A percentile compares a stretch with the other conserved stretches of the same genome.
phyloP scores from a whole-genome alignment of 2,797 vertebrate species.

The Manis crassicaudata region DNA sequence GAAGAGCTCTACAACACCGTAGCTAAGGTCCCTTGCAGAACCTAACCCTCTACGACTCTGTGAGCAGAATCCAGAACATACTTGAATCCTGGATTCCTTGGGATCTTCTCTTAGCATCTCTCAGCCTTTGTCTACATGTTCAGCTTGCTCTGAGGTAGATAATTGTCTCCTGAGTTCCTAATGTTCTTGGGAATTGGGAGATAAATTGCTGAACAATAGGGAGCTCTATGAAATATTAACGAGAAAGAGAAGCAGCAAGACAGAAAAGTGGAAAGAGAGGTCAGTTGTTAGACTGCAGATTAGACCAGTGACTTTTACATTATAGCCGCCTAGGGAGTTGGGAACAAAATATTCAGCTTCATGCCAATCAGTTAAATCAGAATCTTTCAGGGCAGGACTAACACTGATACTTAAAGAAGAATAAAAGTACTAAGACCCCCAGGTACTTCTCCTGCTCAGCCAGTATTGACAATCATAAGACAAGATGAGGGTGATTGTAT shows the following conservation, averaged over 20 bases:
- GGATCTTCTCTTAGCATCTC: neutral
- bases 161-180: neutral
- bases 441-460: neutral
- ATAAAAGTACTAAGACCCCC: neutral
- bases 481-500: neutral
- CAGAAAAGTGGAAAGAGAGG: neutral
- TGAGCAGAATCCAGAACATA: neutral
- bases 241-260: slow-evolving; percentile 18
- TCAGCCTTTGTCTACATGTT: neutral
- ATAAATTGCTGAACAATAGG: neutral
- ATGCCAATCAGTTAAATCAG: neutral
- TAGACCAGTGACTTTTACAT: neutral
- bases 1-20: neutral
- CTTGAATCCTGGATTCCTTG: neutral
- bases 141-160: neutral
- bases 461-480: neutral
- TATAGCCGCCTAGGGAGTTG: neutral
- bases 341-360: neutral
- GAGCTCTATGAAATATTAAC: neutral
- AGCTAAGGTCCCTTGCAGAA: neutral
- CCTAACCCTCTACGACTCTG: neutral
- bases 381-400: neutral
- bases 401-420: neutral
- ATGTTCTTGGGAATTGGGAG: neutral
- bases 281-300: neutral